Evolutionary conservation across 2,113 vertebrate species (phyloP).

Genomic region (Sinocyclocheilus rhinocerous): DNA sequence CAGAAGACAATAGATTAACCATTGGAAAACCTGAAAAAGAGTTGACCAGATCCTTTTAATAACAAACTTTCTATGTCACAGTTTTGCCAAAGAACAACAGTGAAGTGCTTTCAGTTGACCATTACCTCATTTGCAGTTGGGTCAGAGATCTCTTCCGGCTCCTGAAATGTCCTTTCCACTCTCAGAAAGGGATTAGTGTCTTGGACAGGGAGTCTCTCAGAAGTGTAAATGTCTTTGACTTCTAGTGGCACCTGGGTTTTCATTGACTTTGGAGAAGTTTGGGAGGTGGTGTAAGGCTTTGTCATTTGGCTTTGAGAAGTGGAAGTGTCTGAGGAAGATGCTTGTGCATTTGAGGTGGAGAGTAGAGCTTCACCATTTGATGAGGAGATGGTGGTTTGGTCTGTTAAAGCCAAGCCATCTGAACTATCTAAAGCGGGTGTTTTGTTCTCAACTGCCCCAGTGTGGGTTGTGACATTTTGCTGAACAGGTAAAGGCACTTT

Average conservation of each 20-base stretch:
- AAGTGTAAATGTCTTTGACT: background rate
- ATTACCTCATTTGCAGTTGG: conserved; percentile 60
- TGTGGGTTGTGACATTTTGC: background rate
- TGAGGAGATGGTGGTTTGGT: conserved; percentile 6
- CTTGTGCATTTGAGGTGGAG: background rate
- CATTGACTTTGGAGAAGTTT: conserved; percentile 33
- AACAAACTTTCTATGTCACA: background rate
- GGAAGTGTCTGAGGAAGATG: background rate
- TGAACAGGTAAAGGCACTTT: background rate
- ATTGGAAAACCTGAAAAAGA: background rate
- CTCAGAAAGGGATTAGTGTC: conserved; percentile 57
- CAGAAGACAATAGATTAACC: background rate
- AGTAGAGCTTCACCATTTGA: background rate
- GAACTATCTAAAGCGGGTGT: background rate
- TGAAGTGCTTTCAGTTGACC: background rate
- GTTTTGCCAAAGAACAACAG: background rate
- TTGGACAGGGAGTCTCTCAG: conserved; percentile 68
- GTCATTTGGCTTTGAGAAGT: background rate
- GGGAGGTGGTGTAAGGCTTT: conserved; percentile 7
- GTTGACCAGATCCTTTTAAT: background rate
- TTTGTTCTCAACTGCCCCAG: background rate
- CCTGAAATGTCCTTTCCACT: background rate
- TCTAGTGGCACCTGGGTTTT: background rate
- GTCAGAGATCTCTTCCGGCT: conserved; percentile 50
- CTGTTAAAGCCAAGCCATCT: background rate